Evolutionary conservation across 2,113 vertebrate genomes (phyloP), one percentile per base, ranked within the genome.

Genomic region (Eurypyga helias): DNA sequence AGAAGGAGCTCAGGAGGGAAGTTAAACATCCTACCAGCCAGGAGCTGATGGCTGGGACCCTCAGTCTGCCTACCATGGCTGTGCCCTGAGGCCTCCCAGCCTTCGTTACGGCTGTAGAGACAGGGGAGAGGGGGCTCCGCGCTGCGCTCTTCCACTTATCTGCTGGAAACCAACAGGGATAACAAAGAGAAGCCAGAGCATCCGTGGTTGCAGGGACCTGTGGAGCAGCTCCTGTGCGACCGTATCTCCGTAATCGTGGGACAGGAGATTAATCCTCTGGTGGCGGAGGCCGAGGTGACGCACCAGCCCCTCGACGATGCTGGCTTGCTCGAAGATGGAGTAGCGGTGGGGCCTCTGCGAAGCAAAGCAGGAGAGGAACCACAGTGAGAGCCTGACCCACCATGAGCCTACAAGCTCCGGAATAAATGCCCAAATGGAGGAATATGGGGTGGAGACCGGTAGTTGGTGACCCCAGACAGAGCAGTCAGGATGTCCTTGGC

Each of bases 281-380:
- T 98, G 98, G 57, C 69, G 93, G n/a, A 99, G 98, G 36, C 99
- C 99, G 14, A 99, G 91, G 71, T 99, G 99, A 25, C 93, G 94
- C 84, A 98, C 84, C 89, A 99, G 98, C 2, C 98, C 98, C 96
- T 99, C 99, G 49, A 99, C 99, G 1, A 99, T 98, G 85, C 96
- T 99, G 80, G 99, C 99, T 97, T 99, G 99, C 98, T 99, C 99
- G 1, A 99, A 99, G 96, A 99, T 99, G 92, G 99, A 99, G 84
- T 99, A 99, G 23, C 78, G 98, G 71, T 99, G 99, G 6, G 99
- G 99, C 55, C 99, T 98, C 99, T 99, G 94, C 3, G 13, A 46
- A 81, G 33, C 17, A 80, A 69, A 77, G 51, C 1, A 5, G 80
- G 54, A 93, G 28, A 75, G 51, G 13, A 70, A 36, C 5, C 0